A percentile compares a stretch with the other conserved stretches of the same genome.
phyloP scores from a whole-genome alignment of 1,140 invertebrate species.

The Sogatella furcifera region DNA sequence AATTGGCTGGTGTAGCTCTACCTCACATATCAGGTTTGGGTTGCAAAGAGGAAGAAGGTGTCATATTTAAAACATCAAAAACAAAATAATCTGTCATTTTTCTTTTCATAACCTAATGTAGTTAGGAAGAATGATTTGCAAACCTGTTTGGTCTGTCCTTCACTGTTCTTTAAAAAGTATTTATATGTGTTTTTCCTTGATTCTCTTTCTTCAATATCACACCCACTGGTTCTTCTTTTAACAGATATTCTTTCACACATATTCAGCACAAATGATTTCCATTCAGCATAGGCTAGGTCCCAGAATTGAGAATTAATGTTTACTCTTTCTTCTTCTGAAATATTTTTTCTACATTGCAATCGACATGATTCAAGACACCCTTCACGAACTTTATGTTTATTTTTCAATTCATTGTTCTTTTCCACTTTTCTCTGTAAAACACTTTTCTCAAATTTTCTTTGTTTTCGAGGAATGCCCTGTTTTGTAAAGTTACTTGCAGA shows the following conservation, averaged over 20 bases:
- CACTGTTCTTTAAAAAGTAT: neutral
- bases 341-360: slow-evolving; percentile 6
- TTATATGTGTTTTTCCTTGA: slow-evolving; percentile 3
- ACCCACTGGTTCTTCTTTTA: neutral
- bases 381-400: slow-evolving; percentile 3
- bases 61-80: neutral
- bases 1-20: neutral
- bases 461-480: slow-evolving; percentile 3
- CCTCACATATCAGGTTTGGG: slow-evolving; percentile 6
- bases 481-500: slow-evolving; percentile 1
- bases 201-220: neutral
- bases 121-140: slow-evolving; percentile 13
- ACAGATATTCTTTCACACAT: neutral
- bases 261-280: neutral
- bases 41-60: too few species aligned
- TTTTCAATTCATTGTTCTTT: neutral
- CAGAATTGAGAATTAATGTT: slow-evolving; percentile 2
- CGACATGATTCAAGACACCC: neutral
- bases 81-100: slow-evolving; percentile 7
- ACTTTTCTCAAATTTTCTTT: slow-evolving; percentile 2
- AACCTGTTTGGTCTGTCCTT: neutral
- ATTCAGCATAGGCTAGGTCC: neutral
- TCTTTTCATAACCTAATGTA: slow-evolving; percentile 8
- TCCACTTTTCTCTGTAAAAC: too few species aligned
- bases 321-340: slow-evolving; percentile 6